phyloP scores from a whole-genome alignment of 2,113 vertebrate genomes.

The Callaeas wilsoni region DNA sequence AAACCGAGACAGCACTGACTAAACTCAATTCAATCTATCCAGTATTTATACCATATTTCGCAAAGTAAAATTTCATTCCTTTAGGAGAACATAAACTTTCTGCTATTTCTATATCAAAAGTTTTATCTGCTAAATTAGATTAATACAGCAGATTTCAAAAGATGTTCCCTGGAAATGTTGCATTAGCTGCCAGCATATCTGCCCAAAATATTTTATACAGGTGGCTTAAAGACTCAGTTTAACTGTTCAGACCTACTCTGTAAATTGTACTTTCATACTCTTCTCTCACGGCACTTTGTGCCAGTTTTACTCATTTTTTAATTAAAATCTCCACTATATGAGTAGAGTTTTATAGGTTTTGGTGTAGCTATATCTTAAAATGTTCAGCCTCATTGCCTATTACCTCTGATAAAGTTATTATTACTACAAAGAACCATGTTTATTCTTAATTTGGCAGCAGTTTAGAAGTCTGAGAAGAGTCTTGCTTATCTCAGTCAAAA shows the following conservation, averaged over 20 bases:
- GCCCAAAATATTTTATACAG: neutral
- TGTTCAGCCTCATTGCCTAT: neutral
- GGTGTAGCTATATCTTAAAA: neutral
- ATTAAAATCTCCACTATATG: neutral
- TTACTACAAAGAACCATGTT: neutral
- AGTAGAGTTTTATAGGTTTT: neutral
- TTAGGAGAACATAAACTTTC: neutral
- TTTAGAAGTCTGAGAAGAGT: neutral
- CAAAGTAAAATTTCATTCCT: neutral
- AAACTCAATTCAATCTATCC: neutral
- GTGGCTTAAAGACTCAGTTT: neutral
- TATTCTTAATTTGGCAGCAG: neutral
- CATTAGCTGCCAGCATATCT: neutral
- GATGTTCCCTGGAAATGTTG: neutral
- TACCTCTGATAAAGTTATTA: neutral
- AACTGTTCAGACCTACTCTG: neutral
- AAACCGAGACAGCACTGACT: no score
- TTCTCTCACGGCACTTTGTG: neutral
- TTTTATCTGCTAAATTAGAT: neutral
- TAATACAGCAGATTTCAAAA: neutral
- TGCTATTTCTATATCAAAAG: neutral
- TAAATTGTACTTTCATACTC: neutral
- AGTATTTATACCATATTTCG: neutral
- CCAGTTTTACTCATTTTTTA: neutral
- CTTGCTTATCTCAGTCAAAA: neutral